A percentile compares a stretch with the other conserved stretches of the same genome.
Conservation (phyloP, 1,140 invertebrate species). For the Dendroctonus valens region DNA sequence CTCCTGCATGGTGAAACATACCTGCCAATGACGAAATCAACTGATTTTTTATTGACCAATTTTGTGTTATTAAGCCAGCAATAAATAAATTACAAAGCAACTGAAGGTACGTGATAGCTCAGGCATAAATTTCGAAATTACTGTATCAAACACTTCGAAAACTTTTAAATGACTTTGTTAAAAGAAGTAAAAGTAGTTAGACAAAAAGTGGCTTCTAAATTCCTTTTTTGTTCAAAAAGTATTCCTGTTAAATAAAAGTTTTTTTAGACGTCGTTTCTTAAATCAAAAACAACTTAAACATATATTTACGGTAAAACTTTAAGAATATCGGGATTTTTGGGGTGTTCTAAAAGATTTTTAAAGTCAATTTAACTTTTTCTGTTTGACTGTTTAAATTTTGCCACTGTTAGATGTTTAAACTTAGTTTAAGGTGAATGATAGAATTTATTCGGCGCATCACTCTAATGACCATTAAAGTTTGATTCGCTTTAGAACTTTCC, state of each 20-base stretch:
- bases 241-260: conserved; percentile 26
- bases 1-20: too few species aligned
- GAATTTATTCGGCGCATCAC: conserved; percentile 11
- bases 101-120: too few species aligned
- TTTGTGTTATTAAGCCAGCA: too few species aligned
- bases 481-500: not conserved
- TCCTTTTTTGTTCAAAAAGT: conserved; percentile 11
- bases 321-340: conserved; percentile 25
- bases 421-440: conserved; percentile 21
- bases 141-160: not conserved
- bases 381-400: conserved; percentile 30
- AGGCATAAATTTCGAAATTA: too few species aligned
- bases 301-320: conserved; percentile 29
- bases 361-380: conserved; percentile 33
- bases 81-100: too few species aligned
- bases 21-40: too few species aligned
- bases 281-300: conserved; percentile 32
- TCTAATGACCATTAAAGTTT: conserved; percentile 5
- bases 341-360: conserved; percentile 28
- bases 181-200: not conserved
- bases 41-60: too few species aligned
- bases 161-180: not conserved
- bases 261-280: conserved; percentile 25
- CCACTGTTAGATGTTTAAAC: conserved; percentile 17
- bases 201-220: not conserved